phyloP scores from a whole-genome alignment of 2,113 vertebrate species.

The Oplegnathus fasciatus region DNA sequence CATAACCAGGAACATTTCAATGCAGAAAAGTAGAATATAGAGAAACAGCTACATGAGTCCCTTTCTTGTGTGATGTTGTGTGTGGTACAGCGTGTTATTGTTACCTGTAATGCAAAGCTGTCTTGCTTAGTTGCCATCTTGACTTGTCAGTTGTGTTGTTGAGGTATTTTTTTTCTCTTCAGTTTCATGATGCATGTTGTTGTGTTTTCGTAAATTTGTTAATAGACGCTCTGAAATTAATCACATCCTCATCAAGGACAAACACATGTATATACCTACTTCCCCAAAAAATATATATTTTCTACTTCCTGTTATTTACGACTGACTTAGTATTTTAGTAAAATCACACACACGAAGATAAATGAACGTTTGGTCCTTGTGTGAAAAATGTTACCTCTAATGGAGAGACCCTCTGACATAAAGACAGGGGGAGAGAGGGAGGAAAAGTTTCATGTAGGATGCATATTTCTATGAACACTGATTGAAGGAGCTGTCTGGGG shows the following conservation, averaged over 20 bases:
- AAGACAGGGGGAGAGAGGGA: not conserved
- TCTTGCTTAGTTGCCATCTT: conserved; percentile 3
- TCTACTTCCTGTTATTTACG: not conserved
- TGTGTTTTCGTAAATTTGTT: conserved; percentile 7
- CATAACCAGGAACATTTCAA: not conserved
- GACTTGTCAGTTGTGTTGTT: not conserved
- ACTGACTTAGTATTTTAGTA: not conserved
- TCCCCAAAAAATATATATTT: not conserved
- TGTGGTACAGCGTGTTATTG: conserved; percentile 17
- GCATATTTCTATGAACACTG: conserved; percentile 53
- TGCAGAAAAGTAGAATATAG: not conserved
- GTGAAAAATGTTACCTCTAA: not conserved
- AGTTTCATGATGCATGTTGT: conserved; percentile 15
- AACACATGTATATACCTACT: too few species aligned
- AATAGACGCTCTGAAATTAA: not conserved
- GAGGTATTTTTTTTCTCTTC: not conserved
- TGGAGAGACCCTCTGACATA: conserved; percentile 1
- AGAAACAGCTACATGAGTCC: not conserved
- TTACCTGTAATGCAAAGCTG: conserved; percentile 15
- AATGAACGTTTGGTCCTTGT: not conserved
- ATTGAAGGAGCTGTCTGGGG: conserved; percentile 53
- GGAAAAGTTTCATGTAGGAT: conserved; percentile 19
- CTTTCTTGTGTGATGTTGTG: conserved; percentile 13
- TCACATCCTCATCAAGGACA: not conserved
- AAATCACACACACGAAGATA: not conserved